Conservation (phyloP, 2,797 vertebrate species). For the Lutjanus argentimaculatus region DNA sequence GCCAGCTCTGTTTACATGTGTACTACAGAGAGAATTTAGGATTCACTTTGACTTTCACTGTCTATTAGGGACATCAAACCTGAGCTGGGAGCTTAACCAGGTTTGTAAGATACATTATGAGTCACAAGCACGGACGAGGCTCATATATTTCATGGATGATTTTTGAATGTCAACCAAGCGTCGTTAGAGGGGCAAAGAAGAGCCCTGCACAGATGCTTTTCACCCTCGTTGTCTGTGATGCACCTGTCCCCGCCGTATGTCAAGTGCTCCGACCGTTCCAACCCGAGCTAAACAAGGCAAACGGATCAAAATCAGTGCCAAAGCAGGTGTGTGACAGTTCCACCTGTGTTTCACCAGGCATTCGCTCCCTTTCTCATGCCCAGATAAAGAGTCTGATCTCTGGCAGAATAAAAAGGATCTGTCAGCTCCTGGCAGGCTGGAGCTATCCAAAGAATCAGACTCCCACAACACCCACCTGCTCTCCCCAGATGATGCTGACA, state of each 20-base stretch:
- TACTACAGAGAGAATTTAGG: conserved; percentile 29
- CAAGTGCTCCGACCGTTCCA: conserved; percentile 55
- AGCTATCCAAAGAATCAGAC: conserved; percentile 51
- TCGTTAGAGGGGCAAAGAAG: conserved; percentile 58
- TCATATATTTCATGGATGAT: conserved; percentile 59
- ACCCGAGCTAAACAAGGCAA: conserved; percentile 69
- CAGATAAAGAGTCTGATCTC: conserved; percentile 73
- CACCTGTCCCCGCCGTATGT: conserved; percentile 79
- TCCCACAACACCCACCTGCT: conserved; percentile 63
- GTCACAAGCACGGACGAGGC: conserved; percentile 25
- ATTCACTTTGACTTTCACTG: conserved; percentile 49
- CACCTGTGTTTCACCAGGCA: conserved; percentile 74
- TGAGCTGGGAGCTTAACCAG: conserved; percentile 32
- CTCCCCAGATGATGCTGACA: conserved; percentile 51
- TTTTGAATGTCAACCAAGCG: conserved; percentile 69
- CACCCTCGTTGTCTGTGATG: conserved; percentile 53
- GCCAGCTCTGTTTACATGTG: conserved; percentile 40
- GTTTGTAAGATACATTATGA: conserved; percentile 49
- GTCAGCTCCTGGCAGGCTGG: conserved; percentile 69
- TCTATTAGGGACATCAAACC: conserved; percentile 38
- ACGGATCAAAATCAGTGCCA: conserved; percentile 71
- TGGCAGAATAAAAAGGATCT: conserved; percentile 71
- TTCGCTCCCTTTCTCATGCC: conserved; percentile 53
- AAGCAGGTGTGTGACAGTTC: conserved; percentile 74
- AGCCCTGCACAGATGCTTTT: conserved; percentile 67